Percentiles rank a stretch among this genome's conserved stretches.
These are phyloP conservation scores for Campoletis raptor DNA, from an alignment of 2,888 invertebrate species.

Conservation along the genomic window DNA sequence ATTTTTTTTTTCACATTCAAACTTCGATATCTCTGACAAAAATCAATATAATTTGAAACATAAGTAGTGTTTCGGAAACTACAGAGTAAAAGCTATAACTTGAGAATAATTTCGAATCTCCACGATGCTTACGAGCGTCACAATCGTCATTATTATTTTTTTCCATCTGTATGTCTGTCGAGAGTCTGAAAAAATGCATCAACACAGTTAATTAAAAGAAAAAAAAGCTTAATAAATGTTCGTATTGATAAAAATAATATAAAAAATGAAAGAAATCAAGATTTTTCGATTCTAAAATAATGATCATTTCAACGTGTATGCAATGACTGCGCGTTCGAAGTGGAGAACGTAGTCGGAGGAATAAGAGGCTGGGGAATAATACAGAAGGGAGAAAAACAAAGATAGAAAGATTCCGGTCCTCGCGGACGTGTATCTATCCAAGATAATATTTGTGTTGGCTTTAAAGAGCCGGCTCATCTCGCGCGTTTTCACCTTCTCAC, in stretches of 20 bases:
- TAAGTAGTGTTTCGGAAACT: neutral
- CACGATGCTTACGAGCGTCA: neutral
- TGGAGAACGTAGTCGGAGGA: neutral
- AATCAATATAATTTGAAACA: neutral
- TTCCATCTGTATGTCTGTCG: too few species aligned
- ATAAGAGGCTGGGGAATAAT: neutral
- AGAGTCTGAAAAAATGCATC: neutral
- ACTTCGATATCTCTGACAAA: neutral
- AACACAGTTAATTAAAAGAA: neutral
- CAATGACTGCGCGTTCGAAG: neutral
- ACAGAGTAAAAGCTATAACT: neutral
- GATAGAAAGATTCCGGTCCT: conserved; percentile 68
- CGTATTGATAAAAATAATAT: neutral
- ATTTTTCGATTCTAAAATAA: neutral
- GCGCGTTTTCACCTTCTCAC: conserved; percentile 68
- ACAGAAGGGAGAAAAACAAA: conserved; percentile 58
- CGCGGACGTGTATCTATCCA: conserved; percentile 76
- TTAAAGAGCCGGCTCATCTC: conserved; percentile 74
- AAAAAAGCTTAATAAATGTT: neutral
- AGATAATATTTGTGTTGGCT: conserved; percentile 80
- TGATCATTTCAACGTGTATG: neutral
- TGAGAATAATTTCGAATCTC: neutral
- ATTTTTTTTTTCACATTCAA: neutral
- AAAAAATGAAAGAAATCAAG: neutral
- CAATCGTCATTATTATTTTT: neutral